phyloP scores from a whole-genome alignment of 2,797 vertebrate species.

The Microctenopoma steveboyesi region DNA sequence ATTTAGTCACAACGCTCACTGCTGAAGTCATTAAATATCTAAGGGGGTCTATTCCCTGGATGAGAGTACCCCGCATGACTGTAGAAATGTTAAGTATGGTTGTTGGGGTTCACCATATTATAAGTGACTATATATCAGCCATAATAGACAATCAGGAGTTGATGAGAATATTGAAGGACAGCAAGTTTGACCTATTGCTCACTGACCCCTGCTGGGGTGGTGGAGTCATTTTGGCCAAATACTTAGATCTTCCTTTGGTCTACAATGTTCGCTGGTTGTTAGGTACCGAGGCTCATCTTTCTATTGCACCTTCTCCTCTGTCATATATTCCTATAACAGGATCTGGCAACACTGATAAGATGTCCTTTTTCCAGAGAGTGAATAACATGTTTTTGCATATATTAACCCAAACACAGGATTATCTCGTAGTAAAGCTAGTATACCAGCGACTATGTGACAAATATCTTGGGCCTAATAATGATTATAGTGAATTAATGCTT shows the following conservation, averaged over 20 bases:
- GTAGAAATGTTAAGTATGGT: conserved; percentile 6
- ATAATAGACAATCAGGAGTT: conserved; percentile 45
- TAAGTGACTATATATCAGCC: conserved; percentile 16
- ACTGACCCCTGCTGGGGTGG: conserved; percentile 59
- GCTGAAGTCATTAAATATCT: not conserved
- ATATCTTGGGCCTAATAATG: conserved; percentile 61
- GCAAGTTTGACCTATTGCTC: conserved; percentile 60
- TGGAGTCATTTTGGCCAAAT: conserved; percentile 67
- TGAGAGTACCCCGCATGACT: not conserved
- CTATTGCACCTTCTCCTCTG: conserved; percentile 62
- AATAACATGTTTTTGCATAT: conserved; percentile 30
- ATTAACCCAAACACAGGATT: not conserved
- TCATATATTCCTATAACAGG: conserved; percentile 63
- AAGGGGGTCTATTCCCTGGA: conserved; percentile 23
- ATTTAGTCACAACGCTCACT: not conserved
- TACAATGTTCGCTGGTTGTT: conserved; percentile 66
- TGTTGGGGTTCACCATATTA: not conserved
- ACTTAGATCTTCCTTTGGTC: conserved; percentile 65
- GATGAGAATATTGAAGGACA: conserved; percentile 42
- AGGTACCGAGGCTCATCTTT: conserved; percentile 47
- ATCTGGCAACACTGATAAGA: conserved; percentile 48
- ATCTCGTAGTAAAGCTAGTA: not conserved
- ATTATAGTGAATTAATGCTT: conserved; percentile 46
- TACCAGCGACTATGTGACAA: conserved; percentile 61
- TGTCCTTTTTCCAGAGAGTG: conserved; percentile 63